Percentiles rank a stretch among this genome's conserved stretches.
Evolutionary conservation across 2,888 invertebrate genomes (phyloP).

Genomic region (Caenorhabditis sinica): DNA sequence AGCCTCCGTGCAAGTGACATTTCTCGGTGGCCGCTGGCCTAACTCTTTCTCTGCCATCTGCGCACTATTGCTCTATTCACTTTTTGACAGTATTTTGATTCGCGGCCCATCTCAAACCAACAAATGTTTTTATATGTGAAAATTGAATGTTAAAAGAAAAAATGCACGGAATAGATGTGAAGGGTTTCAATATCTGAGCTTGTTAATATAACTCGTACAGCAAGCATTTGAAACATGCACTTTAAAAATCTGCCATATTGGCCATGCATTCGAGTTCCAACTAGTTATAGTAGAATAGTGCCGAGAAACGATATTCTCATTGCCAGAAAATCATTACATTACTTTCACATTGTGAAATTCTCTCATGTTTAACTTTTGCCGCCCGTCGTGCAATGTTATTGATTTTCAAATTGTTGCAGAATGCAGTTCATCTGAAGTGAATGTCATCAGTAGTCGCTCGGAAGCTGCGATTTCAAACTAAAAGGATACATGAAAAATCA

Average conservation of each 20-base stretch:
- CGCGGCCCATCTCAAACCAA: slow-evolving; percentile 46
- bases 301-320: no score
- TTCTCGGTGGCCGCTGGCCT: slow-evolving; percentile 36
- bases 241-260: no score
- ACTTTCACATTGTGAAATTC: not conserved
- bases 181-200: no score
- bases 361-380: not conserved
- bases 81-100: slow-evolving; percentile 58
- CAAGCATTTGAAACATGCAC: no score
- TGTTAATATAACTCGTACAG: no score
- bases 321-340: no score
- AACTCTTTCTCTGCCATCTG: slow-evolving; percentile 19
- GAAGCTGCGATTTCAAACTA: slow-evolving; percentile 23
- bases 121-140: slow-evolving; percentile 45
- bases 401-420: slow-evolving; percentile 50
- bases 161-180: not conserved
- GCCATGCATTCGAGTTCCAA: no score
- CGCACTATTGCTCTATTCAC: slow-evolving; percentile 40
- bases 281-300: no score
- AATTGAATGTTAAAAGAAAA: slow-evolving; percentile 10
- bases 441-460: slow-evolving; percentile 18
- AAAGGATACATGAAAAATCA: slow-evolving; percentile 13
- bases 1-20: not conserved
- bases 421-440: slow-evolving; percentile 45
- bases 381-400: slow-evolving; percentile 20